phyloP scores from a whole-genome alignment of 2,113 vertebrate genomes.

The Oceanites oceanicus region DNA sequence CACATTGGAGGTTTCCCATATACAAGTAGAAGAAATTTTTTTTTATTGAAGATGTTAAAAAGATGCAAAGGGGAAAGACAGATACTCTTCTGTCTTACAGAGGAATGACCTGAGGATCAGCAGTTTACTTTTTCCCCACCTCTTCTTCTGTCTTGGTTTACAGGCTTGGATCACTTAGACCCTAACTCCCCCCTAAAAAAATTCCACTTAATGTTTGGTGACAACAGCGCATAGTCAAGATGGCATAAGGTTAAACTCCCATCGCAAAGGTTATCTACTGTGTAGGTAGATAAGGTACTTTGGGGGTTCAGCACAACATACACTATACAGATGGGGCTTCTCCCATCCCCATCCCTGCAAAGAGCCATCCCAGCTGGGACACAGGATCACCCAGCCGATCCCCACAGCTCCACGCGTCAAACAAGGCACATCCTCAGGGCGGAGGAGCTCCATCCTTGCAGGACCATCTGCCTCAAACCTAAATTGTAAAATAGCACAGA shows the following conservation, averaged over 20 bases:
- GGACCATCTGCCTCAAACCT: neutral
- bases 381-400: rapidly evolving
- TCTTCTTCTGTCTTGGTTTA: neutral
- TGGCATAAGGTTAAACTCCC: no score
- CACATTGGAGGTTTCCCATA: neutral
- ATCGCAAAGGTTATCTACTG: no score
- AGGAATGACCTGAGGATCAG: neutral
- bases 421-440: neutral
- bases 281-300: no score
- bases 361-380: neutral
- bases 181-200: neutral
- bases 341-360: neutral
- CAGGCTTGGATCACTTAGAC: neutral
- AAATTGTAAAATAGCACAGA: rapidly evolving
- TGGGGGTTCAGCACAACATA: neutral
- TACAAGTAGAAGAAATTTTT: neutral
- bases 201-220: neutral
- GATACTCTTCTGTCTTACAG: no score
- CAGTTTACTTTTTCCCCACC: neutral
- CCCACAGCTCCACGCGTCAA: rapidly evolving
- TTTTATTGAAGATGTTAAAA: neutral
- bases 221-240: no score
- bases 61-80: neutral
- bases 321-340: no score
- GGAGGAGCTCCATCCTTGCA: neutral